These are phyloP conservation scores for Myotis brandtii DNA, from an alignment of 2,113 vertebrate genomes.

Conservation along the genomic window DNA sequence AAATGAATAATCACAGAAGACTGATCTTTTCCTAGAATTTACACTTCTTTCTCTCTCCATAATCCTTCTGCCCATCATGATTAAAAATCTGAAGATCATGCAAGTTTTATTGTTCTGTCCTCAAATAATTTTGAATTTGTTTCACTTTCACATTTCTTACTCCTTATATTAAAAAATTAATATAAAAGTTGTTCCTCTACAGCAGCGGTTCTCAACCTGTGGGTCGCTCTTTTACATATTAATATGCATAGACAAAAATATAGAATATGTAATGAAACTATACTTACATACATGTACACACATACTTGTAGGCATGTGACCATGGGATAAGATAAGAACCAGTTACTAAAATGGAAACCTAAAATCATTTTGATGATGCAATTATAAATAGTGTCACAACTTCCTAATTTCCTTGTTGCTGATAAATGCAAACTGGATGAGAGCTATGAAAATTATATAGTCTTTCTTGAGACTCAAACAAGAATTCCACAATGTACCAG, in stretches of 20 bases:
- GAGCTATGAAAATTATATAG: not conserved
- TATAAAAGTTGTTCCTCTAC: too few species aligned
- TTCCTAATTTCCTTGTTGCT: not conserved
- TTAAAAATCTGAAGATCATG: not conserved
- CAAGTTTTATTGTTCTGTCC: not conserved
- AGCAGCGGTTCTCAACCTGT: too few species aligned
- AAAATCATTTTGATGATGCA: not conserved
- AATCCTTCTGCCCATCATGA: not conserved
- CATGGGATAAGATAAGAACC: not conserved
- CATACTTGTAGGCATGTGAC: not conserved
- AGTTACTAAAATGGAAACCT: constrained; percentile 30
- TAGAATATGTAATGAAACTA: not conserved
- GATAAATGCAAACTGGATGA: not conserved
- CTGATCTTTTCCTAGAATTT: not conserved
- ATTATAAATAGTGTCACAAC: not conserved
- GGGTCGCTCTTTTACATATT: not conserved
- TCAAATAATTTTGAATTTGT: not conserved
- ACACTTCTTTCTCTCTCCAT: not conserved
- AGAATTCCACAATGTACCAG: not conserved
- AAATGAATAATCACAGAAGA: not conserved
- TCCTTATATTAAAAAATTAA: too few species aligned
- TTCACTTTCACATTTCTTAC: not conserved
- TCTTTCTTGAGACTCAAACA: not conserved
- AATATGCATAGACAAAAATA: not conserved
- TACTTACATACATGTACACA: not conserved